Base-by-base conservation (phyloP, 1,140 invertebrate species). In the Heliconius nattereri region DNA sequence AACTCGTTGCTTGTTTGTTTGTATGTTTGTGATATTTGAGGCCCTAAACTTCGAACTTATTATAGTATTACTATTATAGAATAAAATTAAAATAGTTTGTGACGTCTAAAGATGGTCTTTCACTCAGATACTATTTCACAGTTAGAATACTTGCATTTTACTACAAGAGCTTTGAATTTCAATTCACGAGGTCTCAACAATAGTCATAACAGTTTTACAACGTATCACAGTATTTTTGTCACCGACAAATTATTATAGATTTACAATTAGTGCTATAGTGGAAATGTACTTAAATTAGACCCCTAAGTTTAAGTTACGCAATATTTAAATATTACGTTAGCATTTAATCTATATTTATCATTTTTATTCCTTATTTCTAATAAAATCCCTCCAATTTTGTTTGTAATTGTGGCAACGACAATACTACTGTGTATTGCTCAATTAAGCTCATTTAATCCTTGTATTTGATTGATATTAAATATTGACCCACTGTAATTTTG, bases 401-500 rank as follows among this genome's bases (percentile, higher is more conserved):
- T 84, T 86, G 78, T 84, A 80, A 52, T 85, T 85, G 86, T 88
- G 87, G 86, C 89, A 90, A 91, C 85, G 89, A 92, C 92, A 91
- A 92, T 92, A 92, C 90, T 85, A 71, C 71, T 80, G 74, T 89
- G 91, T 92, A 91, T 94, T 94, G 92, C 92, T 92, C 92, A 92
- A 91, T 70, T 85, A 82, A 91, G 91, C 91, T 92, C 90, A 92
- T 89, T 87, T 86, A 81, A 83, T 78, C 73, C 81, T 72, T 83
- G 81, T 84, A 84, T 82, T 86, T 71, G 75, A 85, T 86, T 90
- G 89, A 89, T 88, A 89, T 89, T 87, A 85, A 75, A 76, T 75
- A 35, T 72, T 40, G 40, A 71, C 75, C 29, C 45, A 76, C 57
- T 78, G 79, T 79, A 71, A 75, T 23, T 73, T 73, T 70, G 37